A percentile compares a stretch with the other conserved stretches of the same genome.
Conservation (phyloP, 2,888 invertebrate genomes). For the Steinernema carpocapsae region DNA sequence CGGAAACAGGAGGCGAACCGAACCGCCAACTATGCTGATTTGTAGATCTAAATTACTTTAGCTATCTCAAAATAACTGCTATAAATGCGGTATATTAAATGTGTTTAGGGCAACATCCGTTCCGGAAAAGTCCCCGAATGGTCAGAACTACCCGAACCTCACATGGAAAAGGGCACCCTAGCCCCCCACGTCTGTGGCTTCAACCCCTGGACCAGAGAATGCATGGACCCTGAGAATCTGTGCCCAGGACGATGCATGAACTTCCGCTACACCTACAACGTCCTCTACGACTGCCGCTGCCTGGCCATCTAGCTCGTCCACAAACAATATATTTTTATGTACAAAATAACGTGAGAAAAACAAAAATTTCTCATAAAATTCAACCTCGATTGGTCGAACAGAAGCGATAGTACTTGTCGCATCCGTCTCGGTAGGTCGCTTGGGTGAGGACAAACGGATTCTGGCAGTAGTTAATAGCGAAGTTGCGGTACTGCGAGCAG, state of each 20-base stretch:
- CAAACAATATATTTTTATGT: neutral
- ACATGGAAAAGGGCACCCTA: neutral
- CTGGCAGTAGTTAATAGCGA: constrained; percentile 60
- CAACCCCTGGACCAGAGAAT: constrained; percentile 54
- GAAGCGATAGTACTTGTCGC: constrained; percentile 62
- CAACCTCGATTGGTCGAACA: constrained; percentile 42
- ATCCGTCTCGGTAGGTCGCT: constrained; percentile 57
- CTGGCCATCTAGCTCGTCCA: constrained; percentile 41
- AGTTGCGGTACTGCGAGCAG: constrained; percentile 51
- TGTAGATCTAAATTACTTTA: too few species aligned
- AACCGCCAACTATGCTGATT: too few species aligned
- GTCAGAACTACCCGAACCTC: constrained; percentile 22
- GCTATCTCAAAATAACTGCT: too few species aligned
- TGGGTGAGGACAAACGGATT: constrained; percentile 59
- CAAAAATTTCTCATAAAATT: neutral
- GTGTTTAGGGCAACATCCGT: constrained; percentile 33
- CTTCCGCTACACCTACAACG: constrained; percentile 62
- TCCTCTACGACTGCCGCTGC: constrained; percentile 59
- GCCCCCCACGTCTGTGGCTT: constrained; percentile 60
- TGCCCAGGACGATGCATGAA: constrained; percentile 56
- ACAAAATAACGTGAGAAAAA: constrained; percentile 27
- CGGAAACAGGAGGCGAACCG: too few species aligned
- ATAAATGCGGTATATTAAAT: neutral
- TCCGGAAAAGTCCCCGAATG: constrained; percentile 28
- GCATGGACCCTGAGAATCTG: constrained; percentile 40